Evolutionary conservation across 2,888 invertebrate species (phyloP).

Genomic region (Laspeyria flexula): DNA sequence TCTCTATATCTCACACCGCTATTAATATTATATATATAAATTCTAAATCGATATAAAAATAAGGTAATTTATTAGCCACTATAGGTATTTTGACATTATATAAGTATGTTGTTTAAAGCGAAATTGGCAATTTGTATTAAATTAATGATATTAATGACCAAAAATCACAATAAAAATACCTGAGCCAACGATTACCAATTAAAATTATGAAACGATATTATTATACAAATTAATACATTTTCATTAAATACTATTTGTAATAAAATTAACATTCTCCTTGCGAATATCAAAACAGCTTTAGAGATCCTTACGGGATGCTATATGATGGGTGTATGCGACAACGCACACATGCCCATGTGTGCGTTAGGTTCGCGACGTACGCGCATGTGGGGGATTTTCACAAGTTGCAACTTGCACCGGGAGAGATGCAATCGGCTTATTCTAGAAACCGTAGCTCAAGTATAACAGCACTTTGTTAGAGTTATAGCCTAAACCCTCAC

Average conservation of each 20-base stretch:
- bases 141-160: neutral
- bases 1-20: no score
- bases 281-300: neutral
- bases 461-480: slow-evolving; percentile 35
- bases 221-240: neutral
- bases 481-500: slow-evolving; percentile 11
- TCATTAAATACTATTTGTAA: neutral
- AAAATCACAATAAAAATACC: neutral
- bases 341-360: slow-evolving; percentile 9
- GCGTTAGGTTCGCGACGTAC: slow-evolving; percentile 13
- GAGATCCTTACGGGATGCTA: slow-evolving; percentile 8
- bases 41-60: no score
- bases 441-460: slow-evolving; percentile 39
- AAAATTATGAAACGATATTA: neutral
- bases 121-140: neutral
- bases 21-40: no score
- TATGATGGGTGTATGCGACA: slow-evolving; percentile 8
- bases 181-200: neutral
- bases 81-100: neutral
- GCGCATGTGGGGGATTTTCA: slow-evolving; percentile 40
- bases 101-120: neutral
- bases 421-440: slow-evolving; percentile 37
- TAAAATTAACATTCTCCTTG: neutral
- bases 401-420: slow-evolving; percentile 36
- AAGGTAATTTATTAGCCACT: neutral